A percentile compares a stretch with the other conserved stretches of the same genome.
Evolutionary conservation across 1,140 invertebrate species (phyloP).

Genomic region (Eurytemora carolleeae): DNA sequence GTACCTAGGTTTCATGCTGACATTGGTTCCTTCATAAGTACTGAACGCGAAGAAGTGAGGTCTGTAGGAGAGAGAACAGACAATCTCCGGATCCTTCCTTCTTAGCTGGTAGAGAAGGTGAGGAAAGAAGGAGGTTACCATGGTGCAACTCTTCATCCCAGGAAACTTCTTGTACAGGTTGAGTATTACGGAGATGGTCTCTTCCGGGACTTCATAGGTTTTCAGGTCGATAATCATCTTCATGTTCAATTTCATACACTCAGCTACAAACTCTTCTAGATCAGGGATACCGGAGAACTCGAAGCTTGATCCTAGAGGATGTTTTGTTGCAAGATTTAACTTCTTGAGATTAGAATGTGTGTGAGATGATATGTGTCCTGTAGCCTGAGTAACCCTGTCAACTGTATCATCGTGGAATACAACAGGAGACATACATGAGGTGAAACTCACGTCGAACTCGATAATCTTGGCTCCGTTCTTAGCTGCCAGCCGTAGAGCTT

Average conservation of each 20-base stretch:
- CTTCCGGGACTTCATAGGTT: not conserved
- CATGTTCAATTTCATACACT: not conserved
- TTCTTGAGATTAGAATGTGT: not conserved
- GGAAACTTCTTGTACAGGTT: not conserved
- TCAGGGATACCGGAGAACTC: not conserved
- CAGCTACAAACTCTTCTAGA: not conserved
- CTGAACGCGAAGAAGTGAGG: not conserved
- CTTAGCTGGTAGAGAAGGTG: not conserved
- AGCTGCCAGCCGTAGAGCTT: not conserved
- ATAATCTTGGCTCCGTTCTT: not conserved
- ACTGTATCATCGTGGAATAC: not conserved
- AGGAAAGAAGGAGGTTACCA: not conserved
- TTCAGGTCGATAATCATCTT: conserved; percentile 5
- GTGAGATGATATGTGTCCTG: not conserved
- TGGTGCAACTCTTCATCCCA: not conserved
- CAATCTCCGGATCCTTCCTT: not conserved
- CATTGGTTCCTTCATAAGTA: not conserved
- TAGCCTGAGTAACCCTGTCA: not conserved
- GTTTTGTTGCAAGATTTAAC: conserved; percentile 3
- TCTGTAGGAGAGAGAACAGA: not conserved
- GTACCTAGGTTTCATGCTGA: not conserved
- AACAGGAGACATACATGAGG: not conserved
- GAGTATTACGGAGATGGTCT: not conserved
- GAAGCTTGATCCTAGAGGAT: not conserved
- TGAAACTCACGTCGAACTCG: conserved; percentile 1